Percentiles rank a stretch among this genome's conserved stretches.
Evolutionary conservation across 2,113 vertebrate species (phyloP).

Genomic region (Coptodon rendalli): DNA sequence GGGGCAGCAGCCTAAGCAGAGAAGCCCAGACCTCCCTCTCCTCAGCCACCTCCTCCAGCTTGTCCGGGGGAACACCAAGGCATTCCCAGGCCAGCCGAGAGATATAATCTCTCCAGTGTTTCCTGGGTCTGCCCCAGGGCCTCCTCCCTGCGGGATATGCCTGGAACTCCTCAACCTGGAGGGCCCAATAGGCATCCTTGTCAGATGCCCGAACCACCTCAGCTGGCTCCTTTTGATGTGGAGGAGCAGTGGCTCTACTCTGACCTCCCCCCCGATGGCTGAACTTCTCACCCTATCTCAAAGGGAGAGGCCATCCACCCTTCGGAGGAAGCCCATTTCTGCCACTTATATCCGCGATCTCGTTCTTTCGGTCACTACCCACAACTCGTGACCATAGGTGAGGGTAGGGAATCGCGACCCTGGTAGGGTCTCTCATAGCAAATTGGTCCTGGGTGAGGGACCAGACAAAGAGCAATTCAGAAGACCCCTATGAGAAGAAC

Average conservation of each 20-base stretch:
- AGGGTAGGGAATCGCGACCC: background rate
- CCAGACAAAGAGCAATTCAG: background rate
- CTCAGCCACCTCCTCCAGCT: background rate
- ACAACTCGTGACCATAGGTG: background rate
- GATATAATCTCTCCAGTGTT: background rate
- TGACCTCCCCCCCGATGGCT: background rate
- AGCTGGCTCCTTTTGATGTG: accelerated
- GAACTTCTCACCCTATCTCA: background rate
- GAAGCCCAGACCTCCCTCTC: background rate
- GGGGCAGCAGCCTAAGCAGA: background rate
- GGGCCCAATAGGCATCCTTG: background rate
- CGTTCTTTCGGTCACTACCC: background rate
- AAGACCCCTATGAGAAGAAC: background rate
- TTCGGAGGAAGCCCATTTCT: background rate
- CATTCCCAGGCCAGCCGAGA: background rate
- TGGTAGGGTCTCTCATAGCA: background rate
- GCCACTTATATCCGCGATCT: background rate
- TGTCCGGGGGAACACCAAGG: background rate
- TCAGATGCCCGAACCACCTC: background rate
- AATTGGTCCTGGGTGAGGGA: background rate
- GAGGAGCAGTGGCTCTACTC: background rate
- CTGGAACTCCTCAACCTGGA: background rate
- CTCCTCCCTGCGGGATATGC: background rate
- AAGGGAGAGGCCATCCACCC: background rate
- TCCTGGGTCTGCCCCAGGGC: background rate